phyloP scores from a whole-genome alignment of 2,888 invertebrate genomes.

The Diarsia dahlii region DNA sequence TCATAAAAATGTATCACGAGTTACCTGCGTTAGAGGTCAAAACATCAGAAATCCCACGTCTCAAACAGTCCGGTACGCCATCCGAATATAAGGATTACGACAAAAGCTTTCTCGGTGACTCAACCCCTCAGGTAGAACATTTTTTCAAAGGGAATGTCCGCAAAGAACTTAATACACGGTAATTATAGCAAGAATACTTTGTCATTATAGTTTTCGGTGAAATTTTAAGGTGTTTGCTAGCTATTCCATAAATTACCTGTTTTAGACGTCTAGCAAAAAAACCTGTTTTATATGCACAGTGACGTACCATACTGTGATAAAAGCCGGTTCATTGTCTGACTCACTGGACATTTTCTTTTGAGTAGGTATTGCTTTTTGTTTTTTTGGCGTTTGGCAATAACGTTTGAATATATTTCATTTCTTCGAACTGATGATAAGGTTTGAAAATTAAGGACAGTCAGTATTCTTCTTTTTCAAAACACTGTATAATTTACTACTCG shows the following conservation, averaged over 20 bases:
- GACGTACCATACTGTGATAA: constrained; percentile 59
- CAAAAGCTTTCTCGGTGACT: constrained; percentile 76
- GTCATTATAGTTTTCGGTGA: constrained; percentile 55
- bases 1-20: constrained; percentile 59
- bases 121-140: constrained; percentile 76
- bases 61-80: constrained; percentile 53
- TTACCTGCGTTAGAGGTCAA: constrained; percentile 66
- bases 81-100: constrained; percentile 74
- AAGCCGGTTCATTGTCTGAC: constrained; percentile 53
- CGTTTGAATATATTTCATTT: background rate
- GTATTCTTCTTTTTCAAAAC: background rate
- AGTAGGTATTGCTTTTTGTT: constrained; percentile 31
- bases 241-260: constrained; percentile 55
- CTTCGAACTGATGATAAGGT: too few relatives aligned
- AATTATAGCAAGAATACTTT: constrained; percentile 57
- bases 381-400: background rate
- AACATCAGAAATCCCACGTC: constrained; percentile 65
- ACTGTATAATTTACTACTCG: background rate
- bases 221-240: constrained; percentile 42
- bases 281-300: constrained; percentile 56
- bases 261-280: constrained; percentile 35
- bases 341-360: constrained; percentile 53
- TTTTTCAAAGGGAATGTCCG: constrained; percentile 65
- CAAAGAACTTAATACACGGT: constrained; percentile 56
- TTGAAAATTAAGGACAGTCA: background rate